These are phyloP conservation scores for Diorhabda elongata DNA, from an alignment of 1,140 invertebrate species.

Conservation along the genomic window DNA sequence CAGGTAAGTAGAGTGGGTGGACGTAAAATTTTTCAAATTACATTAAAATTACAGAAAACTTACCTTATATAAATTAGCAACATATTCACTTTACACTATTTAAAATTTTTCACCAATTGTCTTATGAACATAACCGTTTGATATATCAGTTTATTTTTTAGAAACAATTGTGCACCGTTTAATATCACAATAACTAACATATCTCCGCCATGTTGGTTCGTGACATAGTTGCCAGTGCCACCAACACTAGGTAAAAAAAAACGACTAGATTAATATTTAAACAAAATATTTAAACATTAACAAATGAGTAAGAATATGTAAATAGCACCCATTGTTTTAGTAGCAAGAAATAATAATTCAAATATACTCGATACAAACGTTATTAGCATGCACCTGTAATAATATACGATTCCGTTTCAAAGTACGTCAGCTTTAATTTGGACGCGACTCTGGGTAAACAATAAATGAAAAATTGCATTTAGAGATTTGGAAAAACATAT, in stretches of 20 bases:
- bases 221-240: conserved; percentile 4
- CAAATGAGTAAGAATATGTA: too few relatives aligned
- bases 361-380: too few relatives aligned
- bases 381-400: too few relatives aligned
- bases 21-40: conserved; percentile 18
- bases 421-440: too few relatives aligned
- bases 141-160: conserved; percentile 15
- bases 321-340: too few relatives aligned
- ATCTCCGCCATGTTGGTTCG: conserved; percentile 22
- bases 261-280: conserved; percentile 4
- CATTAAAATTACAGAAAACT: conserved; percentile 16
- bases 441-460: too few relatives aligned
- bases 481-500: too few relatives aligned
- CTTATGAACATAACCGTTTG: not conserved
- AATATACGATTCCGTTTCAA: too few relatives aligned
- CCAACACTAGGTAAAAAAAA: conserved; percentile 3
- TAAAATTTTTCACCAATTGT: not conserved
- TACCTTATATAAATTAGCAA: conserved; percentile 14
- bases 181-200: conserved; percentile 25
- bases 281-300: not conserved
- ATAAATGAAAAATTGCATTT: too few relatives aligned
- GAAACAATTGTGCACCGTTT: conserved; percentile 12
- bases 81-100: not conserved
- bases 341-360: too few relatives aligned
- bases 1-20: conserved; percentile 22